These are phyloP conservation scores for Bujurquina vittata DNA, from an alignment of 2,113 vertebrate genomes.

Conservation along the genomic window DNA sequence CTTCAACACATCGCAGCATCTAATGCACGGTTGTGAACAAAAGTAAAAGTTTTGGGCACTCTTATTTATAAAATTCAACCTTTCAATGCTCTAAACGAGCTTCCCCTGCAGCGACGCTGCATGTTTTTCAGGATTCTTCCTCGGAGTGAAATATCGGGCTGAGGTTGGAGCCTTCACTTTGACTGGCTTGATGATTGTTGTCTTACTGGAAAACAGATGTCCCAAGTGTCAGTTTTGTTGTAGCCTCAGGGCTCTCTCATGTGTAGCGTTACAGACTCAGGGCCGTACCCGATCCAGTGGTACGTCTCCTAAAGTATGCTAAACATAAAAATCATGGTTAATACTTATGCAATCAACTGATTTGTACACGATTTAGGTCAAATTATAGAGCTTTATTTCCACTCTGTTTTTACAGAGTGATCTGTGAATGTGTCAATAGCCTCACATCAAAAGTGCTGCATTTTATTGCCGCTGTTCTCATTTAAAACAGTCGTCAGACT, in stretches of 20 bases:
- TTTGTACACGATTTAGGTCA: neutral
- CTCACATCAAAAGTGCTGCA: no score
- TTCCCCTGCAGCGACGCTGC: neutral
- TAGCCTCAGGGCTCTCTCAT: neutral
- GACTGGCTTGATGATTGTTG: neutral
- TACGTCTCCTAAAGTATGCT: no score
- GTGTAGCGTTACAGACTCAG: neutral
- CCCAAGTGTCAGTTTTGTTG: neutral
- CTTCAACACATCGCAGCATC: neutral
- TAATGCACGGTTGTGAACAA: neutral
- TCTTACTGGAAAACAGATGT: neutral
- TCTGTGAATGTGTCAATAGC: no score
- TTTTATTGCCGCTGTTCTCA: no score
- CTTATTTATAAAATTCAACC: neutral
- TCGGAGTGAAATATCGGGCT: neutral
- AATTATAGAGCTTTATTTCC: neutral
- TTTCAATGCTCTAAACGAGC: neutral
- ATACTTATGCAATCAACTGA: neutral
- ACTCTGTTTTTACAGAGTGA: neutral
- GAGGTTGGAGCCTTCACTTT: neutral
- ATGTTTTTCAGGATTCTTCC: neutral
- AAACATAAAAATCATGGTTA: neutral
- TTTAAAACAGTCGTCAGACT: no score
- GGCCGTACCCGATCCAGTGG: neutral
- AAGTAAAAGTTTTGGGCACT: neutral